Conservation (phyloP, 2,888 invertebrate species). For the Ceramica pisi region DNA sequence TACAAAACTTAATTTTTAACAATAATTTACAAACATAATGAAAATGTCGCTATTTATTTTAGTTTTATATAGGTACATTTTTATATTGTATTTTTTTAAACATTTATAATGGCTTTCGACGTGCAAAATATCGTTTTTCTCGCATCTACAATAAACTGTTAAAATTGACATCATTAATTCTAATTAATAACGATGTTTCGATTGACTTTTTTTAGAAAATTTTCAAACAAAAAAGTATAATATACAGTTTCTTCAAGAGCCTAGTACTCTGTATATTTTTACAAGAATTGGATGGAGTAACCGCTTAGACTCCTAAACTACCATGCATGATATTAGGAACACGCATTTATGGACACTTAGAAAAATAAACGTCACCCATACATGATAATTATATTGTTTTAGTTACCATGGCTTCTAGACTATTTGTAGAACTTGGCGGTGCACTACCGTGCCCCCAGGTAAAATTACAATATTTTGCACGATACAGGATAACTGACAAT, state of each 20-base stretch:
- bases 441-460: slow-evolving; percentile 13
- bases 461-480: slow-evolving; percentile 57
- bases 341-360: slow-evolving; percentile 50
- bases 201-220: slow-evolving; percentile 22
- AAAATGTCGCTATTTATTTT: slow-evolving; percentile 6
- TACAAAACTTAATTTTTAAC: slow-evolving; percentile 48
- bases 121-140: slow-evolving; percentile 54
- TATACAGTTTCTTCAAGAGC: slow-evolving; percentile 26
- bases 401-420: slow-evolving; percentile 22
- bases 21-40: slow-evolving; percentile 52
- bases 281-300: slow-evolving; percentile 33
- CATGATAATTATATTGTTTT: slow-evolving; percentile 10
- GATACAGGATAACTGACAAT: slow-evolving; percentile 40
- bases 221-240: slow-evolving; percentile 27
- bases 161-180: slow-evolving; percentile 48
- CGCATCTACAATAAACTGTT: slow-evolving; percentile 26
- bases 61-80: slow-evolving; percentile 13
- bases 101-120: slow-evolving; percentile 16
- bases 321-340: slow-evolving; percentile 50
- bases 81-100: slow-evolving; percentile 27
- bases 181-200: slow-evolving; percentile 38
- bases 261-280: slow-evolving; percentile 44
- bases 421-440: slow-evolving; percentile 25
- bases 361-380: slow-evolving; percentile 45
- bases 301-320: slow-evolving; percentile 34